phyloP scores from a whole-genome alignment of 2,888 invertebrate species.

The Punctoribates punctum region DNA sequence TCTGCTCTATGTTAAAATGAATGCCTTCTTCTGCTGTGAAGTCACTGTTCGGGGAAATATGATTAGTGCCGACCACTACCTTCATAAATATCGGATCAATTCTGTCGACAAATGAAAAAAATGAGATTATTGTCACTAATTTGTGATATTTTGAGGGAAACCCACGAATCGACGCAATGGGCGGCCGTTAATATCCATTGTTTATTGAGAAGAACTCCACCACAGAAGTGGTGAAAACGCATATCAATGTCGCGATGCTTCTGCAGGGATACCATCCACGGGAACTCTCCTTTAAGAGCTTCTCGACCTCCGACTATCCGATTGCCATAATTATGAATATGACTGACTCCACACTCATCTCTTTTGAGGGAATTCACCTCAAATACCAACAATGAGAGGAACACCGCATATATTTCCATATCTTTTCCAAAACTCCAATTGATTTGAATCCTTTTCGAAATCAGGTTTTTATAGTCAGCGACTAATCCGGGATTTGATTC shows the following conservation, averaged over 20 bases:
- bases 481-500: too few relatives aligned
- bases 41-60: not conserved
- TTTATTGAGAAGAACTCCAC: conserved; percentile 20
- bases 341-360: conserved; percentile 29
- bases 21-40: too few relatives aligned
- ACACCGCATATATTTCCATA: not conserved
- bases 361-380: not conserved
- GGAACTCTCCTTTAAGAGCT: conserved; percentile 44
- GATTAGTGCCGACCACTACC: not conserved
- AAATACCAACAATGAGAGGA: not conserved
- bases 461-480: too few relatives aligned
- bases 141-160: not conserved
- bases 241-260: not conserved
- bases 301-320: conserved; percentile 44
- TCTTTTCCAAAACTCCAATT: too few relatives aligned
- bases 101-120: not conserved
- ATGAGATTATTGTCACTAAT: not conserved
- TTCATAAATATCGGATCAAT: too few relatives aligned
- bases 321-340: not conserved
- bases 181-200: conserved; percentile 36
- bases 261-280: conserved; percentile 42
- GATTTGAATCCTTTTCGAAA: too few relatives aligned
- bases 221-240: conserved; percentile 13
- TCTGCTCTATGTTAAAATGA: too few relatives aligned
- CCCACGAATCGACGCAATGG: conserved; percentile 15